Conservation (phyloP, 2,888 invertebrate genomes). For the Pachliopta kotzebuea region DNA sequence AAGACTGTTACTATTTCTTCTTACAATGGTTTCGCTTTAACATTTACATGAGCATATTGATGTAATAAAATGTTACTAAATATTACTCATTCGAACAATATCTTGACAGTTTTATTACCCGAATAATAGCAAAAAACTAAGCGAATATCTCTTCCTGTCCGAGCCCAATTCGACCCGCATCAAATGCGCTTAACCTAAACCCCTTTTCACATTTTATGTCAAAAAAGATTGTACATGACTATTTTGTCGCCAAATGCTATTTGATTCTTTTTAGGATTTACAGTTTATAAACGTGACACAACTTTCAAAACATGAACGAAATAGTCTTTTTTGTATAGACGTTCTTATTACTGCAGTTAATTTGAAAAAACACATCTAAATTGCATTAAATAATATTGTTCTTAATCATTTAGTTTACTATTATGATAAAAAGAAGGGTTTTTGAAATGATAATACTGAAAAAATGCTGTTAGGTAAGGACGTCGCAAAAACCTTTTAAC, state of each 20-base stretch:
- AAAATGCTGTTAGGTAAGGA: background rate
- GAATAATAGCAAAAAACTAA: constrained; percentile 69
- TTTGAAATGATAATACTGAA: constrained; percentile 11
- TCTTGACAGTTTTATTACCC: constrained; percentile 74
- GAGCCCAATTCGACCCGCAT: constrained; percentile 76
- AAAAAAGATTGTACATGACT: constrained; percentile 69
- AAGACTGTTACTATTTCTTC: background rate
- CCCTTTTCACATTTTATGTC: constrained; percentile 75
- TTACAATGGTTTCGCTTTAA: background rate
- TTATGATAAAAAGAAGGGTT: background rate
- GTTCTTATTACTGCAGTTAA: background rate
- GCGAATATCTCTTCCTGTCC: constrained; percentile 71
- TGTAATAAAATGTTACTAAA: constrained; percentile 40
- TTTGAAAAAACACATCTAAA: no score
- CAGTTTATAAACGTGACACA: constrained; percentile 39
- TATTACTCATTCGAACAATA: constrained; percentile 64
- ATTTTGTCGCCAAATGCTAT: constrained; percentile 71
- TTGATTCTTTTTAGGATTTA: constrained; percentile 56
- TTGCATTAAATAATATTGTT: no score
- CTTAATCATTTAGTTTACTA: background rate
- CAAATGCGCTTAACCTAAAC: constrained; percentile 73
- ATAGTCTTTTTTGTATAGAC: constrained; percentile 1
- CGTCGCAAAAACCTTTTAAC: constrained; percentile 24
- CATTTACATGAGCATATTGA: background rate
- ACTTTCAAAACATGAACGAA: constrained; percentile 27